phyloP scores from a whole-genome alignment of 1,140 invertebrate species.

The Solen grandis region DNA sequence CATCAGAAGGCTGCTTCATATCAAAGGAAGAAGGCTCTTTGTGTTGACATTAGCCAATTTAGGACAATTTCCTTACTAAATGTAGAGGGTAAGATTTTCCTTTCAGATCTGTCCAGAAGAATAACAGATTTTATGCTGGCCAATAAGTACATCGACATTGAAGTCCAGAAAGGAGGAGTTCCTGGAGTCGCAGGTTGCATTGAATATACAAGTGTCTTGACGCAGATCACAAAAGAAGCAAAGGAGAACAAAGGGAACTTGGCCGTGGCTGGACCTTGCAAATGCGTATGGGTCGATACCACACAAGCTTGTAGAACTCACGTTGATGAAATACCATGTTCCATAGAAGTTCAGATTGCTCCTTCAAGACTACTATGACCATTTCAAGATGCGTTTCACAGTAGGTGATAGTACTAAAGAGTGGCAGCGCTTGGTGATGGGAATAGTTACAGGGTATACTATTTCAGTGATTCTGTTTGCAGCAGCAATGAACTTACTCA shows the following conservation, averaged over 20 bases:
- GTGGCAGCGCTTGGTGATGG: slow-evolving; percentile 38
- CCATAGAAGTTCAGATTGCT: neutral
- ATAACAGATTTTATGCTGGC: slow-evolving; percentile 12
- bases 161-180: slow-evolving; percentile 52
- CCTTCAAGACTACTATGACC: slow-evolving; percentile 8
- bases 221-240: slow-evolving; percentile 42
- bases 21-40: slow-evolving; percentile 12
- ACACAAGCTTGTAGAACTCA: slow-evolving; percentile 35
- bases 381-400: slow-evolving; percentile 35
- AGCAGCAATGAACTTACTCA: slow-evolving; percentile 2
- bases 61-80: slow-evolving; percentile 21
- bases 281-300: slow-evolving; percentile 48
- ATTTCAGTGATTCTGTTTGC: slow-evolving; percentile 38
- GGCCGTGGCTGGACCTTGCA: slow-evolving; percentile 60
- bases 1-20: slow-evolving; percentile 1
- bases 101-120: neutral
- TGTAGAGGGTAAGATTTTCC: neutral
- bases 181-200: slow-evolving; percentile 42
- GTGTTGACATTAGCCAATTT: slow-evolving; percentile 9
- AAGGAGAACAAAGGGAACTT: slow-evolving; percentile 37
- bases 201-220: slow-evolving; percentile 34
- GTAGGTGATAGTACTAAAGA: slow-evolving; percentile 20
- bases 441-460: slow-evolving; percentile 43
- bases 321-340: slow-evolving; percentile 32
- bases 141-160: slow-evolving; percentile 40